Percentiles rank a stretch among this genome's conserved stretches.
Evolutionary conservation across 2,113 vertebrate genomes (phyloP).

Genomic region (Athene cunicularia): DNA sequence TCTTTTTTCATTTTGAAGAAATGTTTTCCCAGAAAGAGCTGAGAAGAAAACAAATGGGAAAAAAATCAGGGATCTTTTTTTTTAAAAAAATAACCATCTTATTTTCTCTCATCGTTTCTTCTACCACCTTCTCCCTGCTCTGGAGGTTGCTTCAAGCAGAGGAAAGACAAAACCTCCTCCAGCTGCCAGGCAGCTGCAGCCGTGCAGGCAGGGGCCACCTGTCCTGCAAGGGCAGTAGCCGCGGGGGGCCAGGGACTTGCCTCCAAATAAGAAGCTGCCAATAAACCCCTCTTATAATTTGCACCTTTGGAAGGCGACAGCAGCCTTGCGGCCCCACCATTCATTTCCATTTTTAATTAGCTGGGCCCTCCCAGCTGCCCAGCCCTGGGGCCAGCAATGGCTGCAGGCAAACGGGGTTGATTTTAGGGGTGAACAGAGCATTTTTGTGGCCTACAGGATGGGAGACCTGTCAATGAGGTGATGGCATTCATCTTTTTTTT

Average conservation of each 20-base stretch:
- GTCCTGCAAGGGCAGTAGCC: not conserved
- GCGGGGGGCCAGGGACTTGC: not conserved
- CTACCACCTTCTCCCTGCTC: not conserved
- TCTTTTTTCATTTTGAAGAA: not conserved
- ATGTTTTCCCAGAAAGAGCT: not conserved
- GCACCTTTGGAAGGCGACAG: slow-evolving; percentile 50
- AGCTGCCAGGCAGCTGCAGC: fast-evolving
- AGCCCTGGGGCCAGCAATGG: not conserved
- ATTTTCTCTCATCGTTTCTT: not conserved
- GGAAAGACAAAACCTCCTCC: not conserved
- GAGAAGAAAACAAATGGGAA: not conserved
- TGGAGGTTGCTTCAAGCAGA: not conserved
- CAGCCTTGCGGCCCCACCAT: not conserved
- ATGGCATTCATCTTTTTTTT: not conserved
- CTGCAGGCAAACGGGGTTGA: not conserved
- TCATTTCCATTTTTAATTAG: slow-evolving; percentile 76
- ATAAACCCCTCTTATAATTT: slow-evolving; percentile 35
- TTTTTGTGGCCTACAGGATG: not conserved
- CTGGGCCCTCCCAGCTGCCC: slow-evolving; percentile 30
- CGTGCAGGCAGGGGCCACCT: not conserved
- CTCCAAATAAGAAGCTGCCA: slow-evolving; percentile 5
- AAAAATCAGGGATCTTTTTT: not conserved
- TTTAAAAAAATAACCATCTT: not conserved
- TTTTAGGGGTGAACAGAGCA: not conserved
- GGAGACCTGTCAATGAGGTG: not conserved